phyloP scores from a whole-genome alignment of 2,797 vertebrate species.

The Falco naumanni region DNA sequence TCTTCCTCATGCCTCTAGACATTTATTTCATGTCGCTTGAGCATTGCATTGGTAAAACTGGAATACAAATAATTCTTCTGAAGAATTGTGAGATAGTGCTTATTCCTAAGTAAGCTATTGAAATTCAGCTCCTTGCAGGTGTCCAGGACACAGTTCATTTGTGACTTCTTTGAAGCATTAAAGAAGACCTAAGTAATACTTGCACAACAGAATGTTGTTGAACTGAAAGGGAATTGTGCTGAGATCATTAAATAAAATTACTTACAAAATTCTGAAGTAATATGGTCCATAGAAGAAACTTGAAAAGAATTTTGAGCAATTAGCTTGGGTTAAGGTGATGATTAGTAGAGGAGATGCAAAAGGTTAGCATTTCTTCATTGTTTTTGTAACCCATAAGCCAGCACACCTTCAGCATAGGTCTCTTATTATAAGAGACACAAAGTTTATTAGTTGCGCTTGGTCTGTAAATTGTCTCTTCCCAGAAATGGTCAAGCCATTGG shows the following conservation, averaged over 20 bases:
- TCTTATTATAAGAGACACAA: not conserved
- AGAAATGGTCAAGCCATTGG: not conserved
- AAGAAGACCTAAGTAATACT: not conserved
- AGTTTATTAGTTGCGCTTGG: not conserved
- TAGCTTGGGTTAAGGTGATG: not conserved
- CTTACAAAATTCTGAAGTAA: not conserved
- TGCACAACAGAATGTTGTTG: not conserved
- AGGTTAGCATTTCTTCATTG: not conserved
- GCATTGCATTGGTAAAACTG: rapidly evolving
- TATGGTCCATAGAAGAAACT: not conserved
- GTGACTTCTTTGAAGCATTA: not conserved
- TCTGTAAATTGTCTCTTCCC: not conserved
- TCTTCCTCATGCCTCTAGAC: not conserved
- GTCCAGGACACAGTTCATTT: not conserved
- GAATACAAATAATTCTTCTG: not conserved
- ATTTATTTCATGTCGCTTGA: not conserved
- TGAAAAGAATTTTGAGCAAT: not conserved
- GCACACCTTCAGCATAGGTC: not conserved
- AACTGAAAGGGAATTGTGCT: not conserved
- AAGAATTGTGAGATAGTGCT: not conserved
- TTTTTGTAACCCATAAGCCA: not conserved
- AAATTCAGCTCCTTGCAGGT: not conserved
- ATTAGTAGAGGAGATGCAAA: not conserved
- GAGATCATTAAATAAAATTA: rapidly evolving
- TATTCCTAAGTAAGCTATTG: not conserved